phyloP scores from a whole-genome alignment of 2,113 vertebrate genomes.

The Sminthopsis crassicaudata region DNA sequence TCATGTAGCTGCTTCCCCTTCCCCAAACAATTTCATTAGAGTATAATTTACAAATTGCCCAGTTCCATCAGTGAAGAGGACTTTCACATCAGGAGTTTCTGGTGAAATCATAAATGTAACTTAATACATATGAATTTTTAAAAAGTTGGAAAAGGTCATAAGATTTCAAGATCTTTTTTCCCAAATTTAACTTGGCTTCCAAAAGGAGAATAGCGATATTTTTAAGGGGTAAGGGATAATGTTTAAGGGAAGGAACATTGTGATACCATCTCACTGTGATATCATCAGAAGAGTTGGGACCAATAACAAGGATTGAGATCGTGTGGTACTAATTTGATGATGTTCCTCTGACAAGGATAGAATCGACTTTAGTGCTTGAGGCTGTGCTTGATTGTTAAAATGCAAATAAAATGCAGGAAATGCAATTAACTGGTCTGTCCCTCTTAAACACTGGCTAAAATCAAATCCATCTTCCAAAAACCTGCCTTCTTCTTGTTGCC shows the following conservation, averaged over 20 bases:
- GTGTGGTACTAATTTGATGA: conserved; percentile 1
- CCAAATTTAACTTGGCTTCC: background rate
- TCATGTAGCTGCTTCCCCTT: too few species aligned
- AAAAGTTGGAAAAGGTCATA: background rate
- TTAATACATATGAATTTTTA: background rate
- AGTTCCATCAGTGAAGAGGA: background rate
- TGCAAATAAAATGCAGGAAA: conserved; percentile 67
- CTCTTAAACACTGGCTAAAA: conserved; percentile 53
- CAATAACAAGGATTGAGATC: conserved; percentile 36
- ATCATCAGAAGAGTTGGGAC: conserved; percentile 12
- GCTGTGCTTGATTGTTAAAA: conserved; percentile 22
- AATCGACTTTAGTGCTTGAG: conserved; percentile 30
- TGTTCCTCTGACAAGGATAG: conserved; percentile 4
- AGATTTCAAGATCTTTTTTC: background rate
- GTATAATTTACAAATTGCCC: background rate
- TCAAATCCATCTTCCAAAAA: conserved; percentile 63
- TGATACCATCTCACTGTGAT: conserved; percentile 41
- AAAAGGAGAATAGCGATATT: background rate
- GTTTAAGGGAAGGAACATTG: too few species aligned
- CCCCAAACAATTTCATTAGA: background rate
- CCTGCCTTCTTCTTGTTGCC: conserved; percentile 69
- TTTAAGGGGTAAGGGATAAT: background rate
- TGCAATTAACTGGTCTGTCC: conserved; percentile 65
- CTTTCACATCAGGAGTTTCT: background rate
- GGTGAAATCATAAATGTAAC: background rate